Conservation (phyloP, 2,113 vertebrate genomes). For the Hyperopisus bebe region DNA sequence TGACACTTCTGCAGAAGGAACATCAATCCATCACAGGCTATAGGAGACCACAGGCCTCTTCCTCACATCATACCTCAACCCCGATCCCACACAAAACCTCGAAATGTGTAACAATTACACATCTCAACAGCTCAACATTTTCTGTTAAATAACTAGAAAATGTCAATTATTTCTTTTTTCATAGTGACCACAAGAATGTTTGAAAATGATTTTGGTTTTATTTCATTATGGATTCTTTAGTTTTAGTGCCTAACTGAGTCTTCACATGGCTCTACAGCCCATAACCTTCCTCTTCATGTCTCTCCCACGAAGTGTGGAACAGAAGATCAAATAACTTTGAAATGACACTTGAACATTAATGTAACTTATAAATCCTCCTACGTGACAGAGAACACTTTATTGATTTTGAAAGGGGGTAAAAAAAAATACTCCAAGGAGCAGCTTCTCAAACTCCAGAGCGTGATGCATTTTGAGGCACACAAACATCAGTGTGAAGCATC, state of each 20-base stretch:
- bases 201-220: conserved; percentile 2
- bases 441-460: conserved; percentile 49
- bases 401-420: conserved; percentile 50
- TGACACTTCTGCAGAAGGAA: not conserved
- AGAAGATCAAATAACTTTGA: conserved; percentile 53
- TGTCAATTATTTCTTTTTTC: not conserved
- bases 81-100: not conserved
- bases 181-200: not conserved
- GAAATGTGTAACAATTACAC: not conserved
- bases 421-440: conserved; percentile 63
- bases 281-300: conserved; percentile 41
- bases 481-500: not conserved
- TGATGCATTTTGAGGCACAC: conserved; percentile 42
- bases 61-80: not conserved
- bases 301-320: conserved; percentile 41
- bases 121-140: not conserved
- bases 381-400: conserved; percentile 65
- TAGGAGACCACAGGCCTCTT: not conserved
- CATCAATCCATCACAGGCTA: not conserved
- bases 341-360: conserved; percentile 65
- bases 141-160: not conserved
- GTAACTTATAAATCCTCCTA: conserved; percentile 47
- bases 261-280: not conserved
- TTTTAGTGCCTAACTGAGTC: not conserved
- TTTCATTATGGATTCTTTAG: not conserved